A percentile compares a stretch with the other conserved stretches of the same genome.
phyloP scores from a whole-genome alignment of 2,888 invertebrate genomes.

The Acleris literana region DNA sequence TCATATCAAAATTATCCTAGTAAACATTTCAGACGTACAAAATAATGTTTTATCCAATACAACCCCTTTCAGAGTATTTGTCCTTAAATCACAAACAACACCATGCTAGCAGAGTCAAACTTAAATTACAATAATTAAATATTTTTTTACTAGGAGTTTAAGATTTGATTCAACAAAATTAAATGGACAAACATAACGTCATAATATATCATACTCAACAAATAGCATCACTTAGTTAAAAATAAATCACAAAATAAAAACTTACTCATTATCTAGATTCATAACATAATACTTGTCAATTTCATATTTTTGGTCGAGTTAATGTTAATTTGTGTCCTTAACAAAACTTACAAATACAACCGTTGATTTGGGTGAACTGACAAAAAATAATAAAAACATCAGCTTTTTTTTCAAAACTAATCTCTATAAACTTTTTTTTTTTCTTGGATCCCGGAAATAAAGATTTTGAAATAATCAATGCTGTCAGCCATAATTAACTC shows the following conservation, averaged over 20 bases:
- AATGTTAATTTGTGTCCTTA: slow-evolving; percentile 28
- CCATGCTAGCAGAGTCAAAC: slow-evolving; percentile 17
- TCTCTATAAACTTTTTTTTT: no score
- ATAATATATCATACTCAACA: slow-evolving; percentile 15
- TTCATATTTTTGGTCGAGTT: slow-evolving; percentile 38
- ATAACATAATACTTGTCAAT: slow-evolving; percentile 50
- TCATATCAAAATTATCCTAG: slow-evolving; percentile 52
- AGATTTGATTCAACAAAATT: slow-evolving; percentile 17
- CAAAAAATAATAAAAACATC: background rate
- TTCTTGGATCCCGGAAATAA: no score
- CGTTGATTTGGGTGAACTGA: background rate
- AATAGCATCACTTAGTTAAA: slow-evolving; percentile 21
- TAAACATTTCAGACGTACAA: slow-evolving; percentile 38
- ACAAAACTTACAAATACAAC: slow-evolving; percentile 22
- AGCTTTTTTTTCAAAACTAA: no score
- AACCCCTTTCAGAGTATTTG: slow-evolving; percentile 27
- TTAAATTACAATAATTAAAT: slow-evolving; percentile 13
- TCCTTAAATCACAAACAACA: slow-evolving; percentile 28
- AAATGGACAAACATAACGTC: slow-evolving; percentile 23
- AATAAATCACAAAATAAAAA: slow-evolving; percentile 37
- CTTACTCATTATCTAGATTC: slow-evolving; percentile 43
- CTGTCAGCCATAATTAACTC: no score
- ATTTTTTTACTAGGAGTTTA: background rate
- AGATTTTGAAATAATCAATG: no score
- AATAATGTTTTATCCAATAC: slow-evolving; percentile 33